Evolutionary conservation across 2,888 invertebrate genomes (phyloP).

Genomic region (Cosmia pyralina): DNA sequence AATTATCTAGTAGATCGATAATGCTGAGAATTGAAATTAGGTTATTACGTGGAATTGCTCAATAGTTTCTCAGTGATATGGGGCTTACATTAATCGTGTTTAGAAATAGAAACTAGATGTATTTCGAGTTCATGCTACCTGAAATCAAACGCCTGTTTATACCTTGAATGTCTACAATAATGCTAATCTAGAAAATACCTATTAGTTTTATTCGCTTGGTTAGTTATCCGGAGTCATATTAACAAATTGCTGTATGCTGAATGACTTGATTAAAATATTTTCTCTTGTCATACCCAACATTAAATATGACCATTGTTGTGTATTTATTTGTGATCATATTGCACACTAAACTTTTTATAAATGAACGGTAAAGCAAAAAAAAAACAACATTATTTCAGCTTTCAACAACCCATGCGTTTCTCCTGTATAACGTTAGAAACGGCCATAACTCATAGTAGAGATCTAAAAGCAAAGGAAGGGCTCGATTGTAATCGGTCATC

Average conservation of each 20-base stretch:
- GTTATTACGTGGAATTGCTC: conserved; percentile 1
- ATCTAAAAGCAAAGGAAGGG: conserved; percentile 57
- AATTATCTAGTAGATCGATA: conserved; percentile 50
- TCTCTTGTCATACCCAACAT: neutral
- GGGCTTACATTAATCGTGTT: neutral
- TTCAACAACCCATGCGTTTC: neutral
- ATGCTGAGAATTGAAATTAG: conserved; percentile 22
- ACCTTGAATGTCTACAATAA: neutral
- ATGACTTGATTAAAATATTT: neutral
- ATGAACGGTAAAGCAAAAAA: neutral
- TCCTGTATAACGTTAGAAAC: conserved; percentile 20
- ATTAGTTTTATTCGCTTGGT: neutral
- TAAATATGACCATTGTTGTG: neutral
- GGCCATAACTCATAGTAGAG: conserved; percentile 54
- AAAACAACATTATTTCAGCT: conserved; percentile 13
- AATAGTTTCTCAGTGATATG: neutral
- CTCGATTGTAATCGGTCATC: conserved; percentile 65
- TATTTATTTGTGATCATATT: neutral
- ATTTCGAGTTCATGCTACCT: neutral
- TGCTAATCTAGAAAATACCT: neutral
- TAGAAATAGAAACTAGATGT: conserved; percentile 1
- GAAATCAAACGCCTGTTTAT: neutral
- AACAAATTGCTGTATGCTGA: neutral
- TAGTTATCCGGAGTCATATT: neutral
- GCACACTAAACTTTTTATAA: neutral